Evolutionary conservation across 2,113 vertebrate genomes (phyloP), one percentile per base, ranked within the genome.

Genomic region (Cinclus cinclus): DNA sequence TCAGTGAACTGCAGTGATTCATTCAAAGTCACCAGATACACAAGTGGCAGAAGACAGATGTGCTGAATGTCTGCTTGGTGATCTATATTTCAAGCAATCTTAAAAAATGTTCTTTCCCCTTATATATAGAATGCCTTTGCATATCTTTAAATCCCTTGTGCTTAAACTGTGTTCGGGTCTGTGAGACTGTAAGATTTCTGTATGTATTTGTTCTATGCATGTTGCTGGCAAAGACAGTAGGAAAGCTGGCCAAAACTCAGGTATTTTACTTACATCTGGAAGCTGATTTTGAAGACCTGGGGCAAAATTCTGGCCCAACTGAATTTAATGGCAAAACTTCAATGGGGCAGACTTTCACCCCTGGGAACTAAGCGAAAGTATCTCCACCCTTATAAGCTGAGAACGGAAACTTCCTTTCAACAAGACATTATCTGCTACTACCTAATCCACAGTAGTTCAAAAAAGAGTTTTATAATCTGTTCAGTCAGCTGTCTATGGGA

Each of bases 231-330:
- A 86, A 74, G 27, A 69, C 10, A 70, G 15, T 9, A 67, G 18
- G 42, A 55, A 90, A 92, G 22, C 47, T 86, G 52, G 71, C 94
- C 88, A 92, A 86, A 86, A 88, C 33, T 90, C 95, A 93, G 92
- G 86, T 95, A 97, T 95, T 94, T 93, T 73, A 71, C 58, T 50
- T 94, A 83, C 89, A 93, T 95, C 60, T 96, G 95, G 86, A 95
- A 97, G 47, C n/a, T 67, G 71, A 24, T 81, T 94, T 94, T 90
- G 71, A 90, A 94, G 79, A 93, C 94, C 88, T 92, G 73, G 39
- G 88, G 79, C 11, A 0, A 92, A 94, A 86, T 83, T 89, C 79
- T 83, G 90, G 79, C 68, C 71, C 71, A 90, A 90, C 35, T 81
- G 87, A 95, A 95, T 81, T 81, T 86, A 93, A 92, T 86, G 89